phyloP scores from a whole-genome alignment of 2,888 invertebrate genomes.

The Dysmachus trigonus region DNA sequence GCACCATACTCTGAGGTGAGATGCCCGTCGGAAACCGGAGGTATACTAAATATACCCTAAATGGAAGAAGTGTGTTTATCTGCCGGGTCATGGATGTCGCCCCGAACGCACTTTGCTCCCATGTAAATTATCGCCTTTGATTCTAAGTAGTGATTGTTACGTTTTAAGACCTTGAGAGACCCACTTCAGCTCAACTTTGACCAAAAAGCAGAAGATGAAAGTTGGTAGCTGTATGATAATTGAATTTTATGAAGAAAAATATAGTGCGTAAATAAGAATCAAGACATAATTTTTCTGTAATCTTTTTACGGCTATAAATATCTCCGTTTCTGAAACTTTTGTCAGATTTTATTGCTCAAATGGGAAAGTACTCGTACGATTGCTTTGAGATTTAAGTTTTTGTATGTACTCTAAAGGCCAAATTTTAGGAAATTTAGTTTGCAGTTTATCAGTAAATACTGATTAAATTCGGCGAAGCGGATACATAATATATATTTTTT shows the following conservation, averaged over 20 bases:
- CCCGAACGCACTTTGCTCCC: background rate
- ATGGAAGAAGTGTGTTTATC: conserved; percentile 34
- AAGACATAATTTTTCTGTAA: no score
- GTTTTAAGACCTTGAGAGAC: background rate
- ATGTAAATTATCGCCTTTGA: conserved; percentile 29
- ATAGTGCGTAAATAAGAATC: no score
- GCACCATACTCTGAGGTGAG: conserved; percentile 20
- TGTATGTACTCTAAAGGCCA: no score
- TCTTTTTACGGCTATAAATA: no score
- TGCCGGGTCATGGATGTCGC: background rate
- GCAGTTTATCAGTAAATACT: no score
- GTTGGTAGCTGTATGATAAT: background rate
- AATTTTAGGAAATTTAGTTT: no score
- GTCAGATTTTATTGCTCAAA: no score
- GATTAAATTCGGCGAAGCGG: no score
- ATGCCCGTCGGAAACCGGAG: background rate
- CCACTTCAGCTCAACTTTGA: background rate
- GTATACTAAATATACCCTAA: background rate
- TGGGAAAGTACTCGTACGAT: no score
- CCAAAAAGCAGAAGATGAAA: background rate
- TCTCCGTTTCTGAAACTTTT: no score
- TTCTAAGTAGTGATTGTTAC: background rate
- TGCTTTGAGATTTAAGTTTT: no score
- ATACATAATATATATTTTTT: no score
- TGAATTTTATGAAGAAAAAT: background rate